Evolutionary conservation across 2,797 vertebrate genomes (phyloP).

Genomic region (Melanogrammus aeglefinus): DNA sequence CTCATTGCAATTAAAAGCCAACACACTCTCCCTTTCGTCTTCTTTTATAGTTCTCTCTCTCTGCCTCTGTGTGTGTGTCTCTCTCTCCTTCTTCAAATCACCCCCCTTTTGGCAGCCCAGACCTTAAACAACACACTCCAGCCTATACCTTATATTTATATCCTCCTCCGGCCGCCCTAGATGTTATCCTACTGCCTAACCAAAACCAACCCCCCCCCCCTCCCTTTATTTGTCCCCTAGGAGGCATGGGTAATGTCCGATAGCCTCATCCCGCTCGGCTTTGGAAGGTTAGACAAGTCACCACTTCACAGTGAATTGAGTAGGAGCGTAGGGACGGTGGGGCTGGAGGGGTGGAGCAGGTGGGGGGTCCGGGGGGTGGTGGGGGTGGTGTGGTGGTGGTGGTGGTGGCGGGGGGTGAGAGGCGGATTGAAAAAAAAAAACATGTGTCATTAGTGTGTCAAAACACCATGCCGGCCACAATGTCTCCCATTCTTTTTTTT

Average conservation of each 20-base stretch:
- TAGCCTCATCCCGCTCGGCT: slow-evolving; percentile 68
- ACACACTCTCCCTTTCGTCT: slow-evolving; percentile 39
- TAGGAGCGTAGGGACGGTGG: slow-evolving; percentile 18
- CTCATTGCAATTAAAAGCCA: slow-evolving; percentile 69
- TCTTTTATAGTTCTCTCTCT: too few relatives aligned
- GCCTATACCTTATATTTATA: slow-evolving; percentile 6
- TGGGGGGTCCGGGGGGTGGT: neutral
- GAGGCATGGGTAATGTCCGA: slow-evolving; percentile 72
- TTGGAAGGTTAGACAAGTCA: slow-evolving; percentile 66
- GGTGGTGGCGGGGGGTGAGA: slow-evolving; percentile 18
- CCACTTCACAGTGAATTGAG: slow-evolving; percentile 72
- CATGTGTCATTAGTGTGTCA: slow-evolving; percentile 76
- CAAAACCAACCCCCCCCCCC: slow-evolving; percentile 8
- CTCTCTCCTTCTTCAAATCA: too few relatives aligned
- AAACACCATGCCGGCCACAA: slow-evolving; percentile 70
- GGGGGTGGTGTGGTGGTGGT: too few relatives aligned
- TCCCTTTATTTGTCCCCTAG: slow-evolving; percentile 66
- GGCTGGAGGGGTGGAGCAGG: too few relatives aligned
- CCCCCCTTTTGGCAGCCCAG: neutral
- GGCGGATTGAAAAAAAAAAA: slow-evolving; percentile 75
- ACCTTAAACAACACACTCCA: slow-evolving; percentile 40
- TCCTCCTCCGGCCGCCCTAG: slow-evolving; percentile 39
- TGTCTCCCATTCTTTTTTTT: slow-evolving; percentile 67
- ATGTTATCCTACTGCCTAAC: slow-evolving; percentile 18
- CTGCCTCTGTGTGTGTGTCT: too few relatives aligned